These are phyloP conservation scores for Gastrophysa polygoni DNA, from an alignment of 2,888 invertebrate genomes.

Conservation along the genomic window DNA sequence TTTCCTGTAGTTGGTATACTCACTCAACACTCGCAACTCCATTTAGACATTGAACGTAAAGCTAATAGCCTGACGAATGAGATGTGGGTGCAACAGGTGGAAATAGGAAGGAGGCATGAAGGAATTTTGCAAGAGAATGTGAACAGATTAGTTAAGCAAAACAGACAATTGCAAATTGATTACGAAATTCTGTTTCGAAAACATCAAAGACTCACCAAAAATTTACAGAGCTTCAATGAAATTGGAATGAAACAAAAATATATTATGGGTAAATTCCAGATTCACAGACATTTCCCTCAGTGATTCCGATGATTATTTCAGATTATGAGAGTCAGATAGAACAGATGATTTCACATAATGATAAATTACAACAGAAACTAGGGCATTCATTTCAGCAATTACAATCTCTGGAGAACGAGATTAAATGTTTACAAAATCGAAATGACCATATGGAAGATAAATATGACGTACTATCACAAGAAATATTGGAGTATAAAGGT, in stretches of 20 bases:
- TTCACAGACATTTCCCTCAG: no score
- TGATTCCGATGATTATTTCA: conserved; percentile 21
- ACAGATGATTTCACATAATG: conserved; percentile 47
- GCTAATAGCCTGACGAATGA: conserved; percentile 46
- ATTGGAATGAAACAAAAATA: conserved; percentile 25
- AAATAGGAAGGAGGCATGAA: conserved; percentile 46
- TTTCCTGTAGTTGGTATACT: conserved; percentile 43
- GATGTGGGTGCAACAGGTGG: conserved; percentile 50
- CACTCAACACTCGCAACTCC: conserved; percentile 44
- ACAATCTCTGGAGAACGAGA: conserved; percentile 46
- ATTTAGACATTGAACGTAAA: conserved; percentile 46
- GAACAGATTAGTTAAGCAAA: conserved; percentile 47
- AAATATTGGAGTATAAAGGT: conserved; percentile 48
- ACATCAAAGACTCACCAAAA: conserved; percentile 45
- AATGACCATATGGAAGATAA: conserved; percentile 47
- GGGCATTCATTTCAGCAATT: conserved; percentile 41
- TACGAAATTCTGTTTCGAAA: conserved; percentile 47
- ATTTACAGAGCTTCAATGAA: conserved; percentile 27
- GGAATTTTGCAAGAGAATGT: conserved; percentile 46
- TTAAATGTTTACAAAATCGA: conserved; percentile 45
- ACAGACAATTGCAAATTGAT: conserved; percentile 50
- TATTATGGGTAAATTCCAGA: conserved; percentile 8
- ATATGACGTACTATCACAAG: conserved; percentile 38
- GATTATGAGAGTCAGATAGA: conserved; percentile 36
- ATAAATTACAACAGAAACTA: conserved; percentile 46